Conservation (phyloP, 2,797 vertebrate species). For the Sphenopsis melanotis region DNA sequence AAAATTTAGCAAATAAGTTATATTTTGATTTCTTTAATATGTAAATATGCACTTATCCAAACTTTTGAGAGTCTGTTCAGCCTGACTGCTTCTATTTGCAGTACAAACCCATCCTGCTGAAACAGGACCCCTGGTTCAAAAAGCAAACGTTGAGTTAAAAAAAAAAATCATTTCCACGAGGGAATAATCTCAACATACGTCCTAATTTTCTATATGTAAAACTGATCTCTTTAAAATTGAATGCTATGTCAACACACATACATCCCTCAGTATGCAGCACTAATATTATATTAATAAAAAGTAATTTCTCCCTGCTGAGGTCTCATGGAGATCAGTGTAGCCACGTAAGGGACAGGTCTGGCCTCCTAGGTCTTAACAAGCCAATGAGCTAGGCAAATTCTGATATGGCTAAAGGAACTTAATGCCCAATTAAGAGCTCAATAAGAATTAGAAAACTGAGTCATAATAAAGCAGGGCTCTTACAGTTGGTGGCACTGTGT, state of each 20-base stretch:
- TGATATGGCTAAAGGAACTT: not conserved
- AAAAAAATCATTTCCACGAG: not conserved
- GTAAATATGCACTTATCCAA: not conserved
- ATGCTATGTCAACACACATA: not conserved
- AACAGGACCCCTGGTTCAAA: not conserved
- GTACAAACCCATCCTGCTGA: not conserved
- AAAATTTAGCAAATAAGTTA: not conserved
- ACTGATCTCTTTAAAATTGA: not conserved
- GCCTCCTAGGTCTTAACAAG: not conserved
- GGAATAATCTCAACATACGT: not conserved
- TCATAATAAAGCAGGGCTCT: conserved; percentile 9
- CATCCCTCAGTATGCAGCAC: not conserved
- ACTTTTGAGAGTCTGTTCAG: not conserved
- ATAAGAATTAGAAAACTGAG: not conserved
- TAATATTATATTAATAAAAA: not conserved
- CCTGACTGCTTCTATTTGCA: not conserved
- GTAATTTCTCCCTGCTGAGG: not conserved
- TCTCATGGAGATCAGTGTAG: not conserved
- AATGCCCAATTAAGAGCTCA: conserved; percentile 17
- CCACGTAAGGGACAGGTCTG: not conserved
- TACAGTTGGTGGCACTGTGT: not conserved
- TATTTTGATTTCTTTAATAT: not conserved
- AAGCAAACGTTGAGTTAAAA: not conserved
- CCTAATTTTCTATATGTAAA: not conserved
- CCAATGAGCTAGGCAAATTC: conserved; percentile 36